Evolutionary conservation across 64 coral and sea anemone genomes (phyloP).

Genomic region (Montipora sp.): DNA sequence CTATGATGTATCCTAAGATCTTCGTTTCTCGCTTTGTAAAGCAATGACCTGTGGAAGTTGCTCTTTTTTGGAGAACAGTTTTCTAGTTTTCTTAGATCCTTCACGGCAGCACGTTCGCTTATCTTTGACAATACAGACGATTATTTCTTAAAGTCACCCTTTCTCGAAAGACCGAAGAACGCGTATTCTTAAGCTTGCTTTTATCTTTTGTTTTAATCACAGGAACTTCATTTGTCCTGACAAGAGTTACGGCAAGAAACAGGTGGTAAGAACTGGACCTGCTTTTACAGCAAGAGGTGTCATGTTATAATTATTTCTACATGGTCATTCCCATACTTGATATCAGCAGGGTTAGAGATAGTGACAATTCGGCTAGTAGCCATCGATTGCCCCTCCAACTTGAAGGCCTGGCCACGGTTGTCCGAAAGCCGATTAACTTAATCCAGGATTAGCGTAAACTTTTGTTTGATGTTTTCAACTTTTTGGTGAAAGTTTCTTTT

Average conservation of each 20-base stretch:
- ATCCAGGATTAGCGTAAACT: no score
- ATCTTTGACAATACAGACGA: not conserved
- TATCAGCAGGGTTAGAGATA: no score
- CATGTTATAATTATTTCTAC: not conserved
- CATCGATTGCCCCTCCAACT: no score
- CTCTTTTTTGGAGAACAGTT: not conserved
- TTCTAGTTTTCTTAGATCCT: not conserved
- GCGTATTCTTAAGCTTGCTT: not conserved
- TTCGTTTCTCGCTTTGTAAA: not conserved
- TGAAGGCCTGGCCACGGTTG: no score
- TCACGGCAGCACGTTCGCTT: not conserved
- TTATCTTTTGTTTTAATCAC: not conserved
- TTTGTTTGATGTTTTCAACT: no score
- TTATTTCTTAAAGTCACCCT: not conserved
- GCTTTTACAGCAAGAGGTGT: not conserved
- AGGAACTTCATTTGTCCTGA: constrained; percentile 95
- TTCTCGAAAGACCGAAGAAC: not conserved
- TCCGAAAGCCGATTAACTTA: no score
- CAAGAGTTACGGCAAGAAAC: constrained; percentile 90
- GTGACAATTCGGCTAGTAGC: no score
- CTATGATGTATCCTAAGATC: not conserved
- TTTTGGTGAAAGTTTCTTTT: no score
- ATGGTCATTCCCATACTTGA: no score
- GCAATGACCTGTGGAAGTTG: not conserved
- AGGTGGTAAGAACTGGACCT: constrained; percentile 9